Evolutionary conservation across 2,888 invertebrate genomes (phyloP).

Genomic region (Patella depressa): DNA sequence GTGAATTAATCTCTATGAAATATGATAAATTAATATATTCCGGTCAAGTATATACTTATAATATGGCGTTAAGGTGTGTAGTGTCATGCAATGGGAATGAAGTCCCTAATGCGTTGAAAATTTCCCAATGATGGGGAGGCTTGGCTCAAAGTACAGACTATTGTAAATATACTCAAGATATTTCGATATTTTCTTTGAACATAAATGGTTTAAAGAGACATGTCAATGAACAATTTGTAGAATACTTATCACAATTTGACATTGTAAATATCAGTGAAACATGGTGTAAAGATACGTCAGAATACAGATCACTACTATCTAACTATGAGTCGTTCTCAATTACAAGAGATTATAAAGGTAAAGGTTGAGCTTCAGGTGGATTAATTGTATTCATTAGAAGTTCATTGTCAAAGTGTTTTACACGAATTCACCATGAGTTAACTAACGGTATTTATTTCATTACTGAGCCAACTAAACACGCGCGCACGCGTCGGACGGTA

Average conservation of each 20-base stretch:
- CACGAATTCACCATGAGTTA: not conserved
- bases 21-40: not conserved
- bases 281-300: too few relatives aligned
- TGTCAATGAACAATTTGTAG: not conserved
- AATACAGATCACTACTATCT: not conserved
- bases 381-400: not conserved
- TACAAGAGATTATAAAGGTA: conserved; percentile 1
- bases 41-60: not conserved
- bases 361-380: not conserved
- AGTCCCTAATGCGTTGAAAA: not conserved
- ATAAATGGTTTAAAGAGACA: not conserved
- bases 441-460: not conserved
- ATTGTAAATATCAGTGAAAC: too few relatives aligned
- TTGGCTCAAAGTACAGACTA: not conserved
- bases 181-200: not conserved
- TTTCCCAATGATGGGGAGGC: not conserved
- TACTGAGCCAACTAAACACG: not conserved
- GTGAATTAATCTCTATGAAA: not conserved
- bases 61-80: not conserved
- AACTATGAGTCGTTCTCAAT: not conserved
- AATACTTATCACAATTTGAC: not conserved
- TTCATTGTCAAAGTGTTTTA: not conserved
- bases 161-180: not conserved
- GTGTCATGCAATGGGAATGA: not conserved
- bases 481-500: not conserved